Conservation (phyloP, 2,888 invertebrate species). For the Lepidonotus clava region DNA sequence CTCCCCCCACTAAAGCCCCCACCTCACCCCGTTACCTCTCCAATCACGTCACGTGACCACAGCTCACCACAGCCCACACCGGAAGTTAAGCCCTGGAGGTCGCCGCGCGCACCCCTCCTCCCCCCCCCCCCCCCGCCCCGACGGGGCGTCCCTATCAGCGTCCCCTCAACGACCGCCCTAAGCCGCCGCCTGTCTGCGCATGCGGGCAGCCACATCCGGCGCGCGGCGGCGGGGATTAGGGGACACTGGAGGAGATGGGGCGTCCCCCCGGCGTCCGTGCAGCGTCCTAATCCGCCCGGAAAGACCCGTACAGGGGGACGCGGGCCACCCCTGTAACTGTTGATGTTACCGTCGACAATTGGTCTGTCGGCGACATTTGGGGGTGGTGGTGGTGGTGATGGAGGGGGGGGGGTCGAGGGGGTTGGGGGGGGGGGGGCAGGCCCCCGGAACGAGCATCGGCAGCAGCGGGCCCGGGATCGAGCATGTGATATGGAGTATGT, state of each 20-base stretch:
- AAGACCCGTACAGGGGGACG: not conserved
- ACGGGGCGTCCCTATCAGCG: constrained; percentile 26
- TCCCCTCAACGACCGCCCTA: constrained; percentile 15
- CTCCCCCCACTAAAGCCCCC: too few species aligned
- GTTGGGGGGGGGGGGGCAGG: not conserved
- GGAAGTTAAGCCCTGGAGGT: not conserved
- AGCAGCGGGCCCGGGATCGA: too few species aligned
- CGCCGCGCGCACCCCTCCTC: too few species aligned
- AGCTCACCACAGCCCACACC: too few species aligned
- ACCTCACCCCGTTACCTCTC: not conserved
- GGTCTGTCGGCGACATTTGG: constrained; percentile 13
- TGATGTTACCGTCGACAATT: constrained; percentile 47
- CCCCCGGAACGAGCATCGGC: not conserved
- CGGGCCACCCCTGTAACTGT: constrained; percentile 6
- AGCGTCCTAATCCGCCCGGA: not conserved
- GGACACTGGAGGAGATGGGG: not conserved
- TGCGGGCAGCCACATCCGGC: constrained; percentile 1
- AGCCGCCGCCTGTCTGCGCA: not conserved
- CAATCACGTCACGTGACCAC: too few species aligned
- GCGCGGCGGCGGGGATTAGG: constrained; percentile 8
- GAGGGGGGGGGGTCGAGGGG: not conserved
- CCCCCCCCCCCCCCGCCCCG: not conserved
- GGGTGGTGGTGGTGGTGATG: not conserved
- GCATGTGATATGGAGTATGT: too few species aligned
- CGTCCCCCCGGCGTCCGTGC: not conserved